phyloP scores from a whole-genome alignment of 1,140 invertebrate species.

The Yoshiicerus persimilis region DNA sequence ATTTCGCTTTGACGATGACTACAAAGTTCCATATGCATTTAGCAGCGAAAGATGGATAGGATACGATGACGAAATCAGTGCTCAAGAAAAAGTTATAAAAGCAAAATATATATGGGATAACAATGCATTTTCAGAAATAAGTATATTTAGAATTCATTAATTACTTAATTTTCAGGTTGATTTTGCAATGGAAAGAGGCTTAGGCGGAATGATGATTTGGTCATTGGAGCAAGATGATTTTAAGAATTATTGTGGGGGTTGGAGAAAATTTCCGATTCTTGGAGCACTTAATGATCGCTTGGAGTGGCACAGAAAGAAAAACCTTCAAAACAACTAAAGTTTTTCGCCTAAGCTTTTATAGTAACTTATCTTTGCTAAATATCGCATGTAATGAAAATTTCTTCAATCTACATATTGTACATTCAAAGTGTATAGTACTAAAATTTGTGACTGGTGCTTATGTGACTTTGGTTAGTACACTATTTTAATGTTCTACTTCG shows the following conservation, averaged over 20 bases:
- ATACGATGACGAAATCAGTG: constrained; percentile 64
- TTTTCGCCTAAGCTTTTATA: too few species aligned
- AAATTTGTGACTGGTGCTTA: too few species aligned
- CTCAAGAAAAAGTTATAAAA: not conserved
- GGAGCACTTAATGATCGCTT: not conserved
- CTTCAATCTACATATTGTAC: too few species aligned
- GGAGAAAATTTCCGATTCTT: not conserved
- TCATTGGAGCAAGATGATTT: constrained; percentile 75
- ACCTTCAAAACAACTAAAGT: too few species aligned
- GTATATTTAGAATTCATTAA: not conserved
- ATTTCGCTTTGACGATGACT: constrained; percentile 58
- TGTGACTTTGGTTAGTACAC: too few species aligned
- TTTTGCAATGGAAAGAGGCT: constrained; percentile 57
- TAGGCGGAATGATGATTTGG: constrained; percentile 73
- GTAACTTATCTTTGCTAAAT: too few species aligned
- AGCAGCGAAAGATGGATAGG: constrained; percentile 69
- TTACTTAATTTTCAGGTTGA: constrained; percentile 53
- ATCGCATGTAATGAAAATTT: too few species aligned
- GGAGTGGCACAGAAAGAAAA: not conserved
- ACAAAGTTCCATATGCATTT: constrained; percentile 66
- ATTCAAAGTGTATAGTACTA: too few species aligned
- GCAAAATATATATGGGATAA: not conserved
- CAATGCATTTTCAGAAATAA: not conserved
- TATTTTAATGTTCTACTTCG: too few species aligned
- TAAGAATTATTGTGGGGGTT: constrained; percentile 59